Conservation (phyloP, 2,113 vertebrate species). For the Brachirus orientalis region DNA sequence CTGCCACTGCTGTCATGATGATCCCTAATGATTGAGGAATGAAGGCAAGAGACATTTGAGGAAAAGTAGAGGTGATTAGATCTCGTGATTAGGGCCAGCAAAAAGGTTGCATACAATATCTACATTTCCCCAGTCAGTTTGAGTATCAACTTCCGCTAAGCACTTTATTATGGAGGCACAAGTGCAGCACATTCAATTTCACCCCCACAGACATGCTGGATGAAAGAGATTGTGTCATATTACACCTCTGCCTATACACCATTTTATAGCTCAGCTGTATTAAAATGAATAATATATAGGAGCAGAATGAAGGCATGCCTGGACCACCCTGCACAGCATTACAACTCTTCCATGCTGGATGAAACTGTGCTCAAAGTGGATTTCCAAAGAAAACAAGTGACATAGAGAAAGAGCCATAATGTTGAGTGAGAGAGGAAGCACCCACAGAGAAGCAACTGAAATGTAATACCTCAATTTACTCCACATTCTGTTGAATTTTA, state of each 20-base stretch:
- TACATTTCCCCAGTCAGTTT: constrained; percentile 15
- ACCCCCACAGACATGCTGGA: constrained; percentile 36
- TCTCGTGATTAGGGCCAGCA: constrained; percentile 25
- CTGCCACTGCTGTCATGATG: constrained; percentile 94
- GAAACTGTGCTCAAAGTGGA: constrained; percentile 32
- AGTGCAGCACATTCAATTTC: constrained; percentile 49
- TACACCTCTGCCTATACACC: constrained; percentile 40
- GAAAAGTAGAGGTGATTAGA: constrained; percentile 1
- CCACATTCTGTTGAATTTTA: constrained; percentile 9
- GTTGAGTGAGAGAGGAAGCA: constrained; percentile 1
- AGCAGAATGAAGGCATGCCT: constrained; percentile 45
- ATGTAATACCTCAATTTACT: neutral
- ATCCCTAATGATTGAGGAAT: constrained; percentile 83
- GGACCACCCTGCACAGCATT: constrained; percentile 43
- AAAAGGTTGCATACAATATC: constrained; percentile 52
- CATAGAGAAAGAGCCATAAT: constrained; percentile 20
- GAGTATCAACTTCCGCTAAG: constrained; percentile 48
- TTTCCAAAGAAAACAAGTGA: constrained; percentile 30
- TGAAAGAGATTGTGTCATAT: constrained; percentile 56
- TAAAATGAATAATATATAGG: constrained; percentile 72
- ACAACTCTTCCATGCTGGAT: constrained; percentile 29
- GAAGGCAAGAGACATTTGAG: constrained; percentile 13
- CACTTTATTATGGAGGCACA: constrained; percentile 48
- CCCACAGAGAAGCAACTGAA: neutral
- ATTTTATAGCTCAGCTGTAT: constrained; percentile 66